Conservation (phyloP, 2,113 vertebrate genomes). For the Epinephelus fuscoguttatus region DNA sequence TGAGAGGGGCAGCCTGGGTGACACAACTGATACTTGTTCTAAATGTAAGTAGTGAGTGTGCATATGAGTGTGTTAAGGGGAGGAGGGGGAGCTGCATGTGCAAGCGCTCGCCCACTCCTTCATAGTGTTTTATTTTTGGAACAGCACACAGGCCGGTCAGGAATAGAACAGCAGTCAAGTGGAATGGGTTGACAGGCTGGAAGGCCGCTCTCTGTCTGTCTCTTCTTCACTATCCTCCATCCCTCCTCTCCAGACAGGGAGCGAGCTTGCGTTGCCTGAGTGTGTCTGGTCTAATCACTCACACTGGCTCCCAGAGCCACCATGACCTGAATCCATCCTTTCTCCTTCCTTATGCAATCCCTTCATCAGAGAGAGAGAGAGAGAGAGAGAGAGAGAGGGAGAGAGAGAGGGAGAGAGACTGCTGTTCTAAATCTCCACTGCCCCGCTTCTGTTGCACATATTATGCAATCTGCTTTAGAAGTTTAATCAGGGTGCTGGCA, state of each 20-base stretch:
- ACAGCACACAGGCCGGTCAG: slow-evolving; percentile 64
- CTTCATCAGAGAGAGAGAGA: slow-evolving; percentile 64
- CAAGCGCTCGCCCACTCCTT: slow-evolving; percentile 54
- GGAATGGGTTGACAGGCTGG: slow-evolving; percentile 63
- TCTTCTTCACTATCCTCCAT: slow-evolving; percentile 32
- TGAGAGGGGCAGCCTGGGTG: not conserved
- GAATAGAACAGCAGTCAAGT: slow-evolving; percentile 74
- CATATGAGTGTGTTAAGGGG: slow-evolving; percentile 26
- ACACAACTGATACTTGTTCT: not conserved
- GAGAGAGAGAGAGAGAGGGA: slow-evolving; percentile 24
- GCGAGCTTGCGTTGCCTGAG: slow-evolving; percentile 60
- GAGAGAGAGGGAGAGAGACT: slow-evolving; percentile 35
- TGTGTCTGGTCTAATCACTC: slow-evolving; percentile 82
- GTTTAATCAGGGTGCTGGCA: slow-evolving; percentile 72
- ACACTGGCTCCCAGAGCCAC: slow-evolving; percentile 67
- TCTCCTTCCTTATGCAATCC: slow-evolving; percentile 81
- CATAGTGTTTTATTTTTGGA: slow-evolving; percentile 79
- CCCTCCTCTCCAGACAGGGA: slow-evolving; percentile 57
- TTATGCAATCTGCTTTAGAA: slow-evolving; percentile 81
- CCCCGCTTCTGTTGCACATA: slow-evolving; percentile 74
- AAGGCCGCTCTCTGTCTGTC: slow-evolving; percentile 52
- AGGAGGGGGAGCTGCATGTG: slow-evolving; percentile 35
- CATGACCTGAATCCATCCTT: slow-evolving; percentile 82
- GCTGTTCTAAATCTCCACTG: slow-evolving; percentile 83
- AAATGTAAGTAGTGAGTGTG: not conserved